Percentiles rank a stretch among this genome's conserved stretches.
Evolutionary conservation across 2,113 vertebrate genomes (phyloP).

Genomic region (Siniperca knerii): DNA sequence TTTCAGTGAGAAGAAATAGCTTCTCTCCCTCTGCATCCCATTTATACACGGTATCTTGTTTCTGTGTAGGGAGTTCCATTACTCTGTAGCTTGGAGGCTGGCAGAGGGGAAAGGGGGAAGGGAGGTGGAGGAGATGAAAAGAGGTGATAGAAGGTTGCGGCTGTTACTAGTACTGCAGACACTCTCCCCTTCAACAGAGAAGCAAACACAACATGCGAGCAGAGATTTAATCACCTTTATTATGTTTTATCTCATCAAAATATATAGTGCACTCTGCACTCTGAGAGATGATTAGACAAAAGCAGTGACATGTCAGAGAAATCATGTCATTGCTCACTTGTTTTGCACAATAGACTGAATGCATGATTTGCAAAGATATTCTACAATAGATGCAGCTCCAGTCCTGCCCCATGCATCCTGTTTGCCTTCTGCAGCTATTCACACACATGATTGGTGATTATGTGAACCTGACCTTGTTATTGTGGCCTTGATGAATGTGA

Average conservation of each 20-base stretch:
- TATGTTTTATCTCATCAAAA: conserved; percentile 66
- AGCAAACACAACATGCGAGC: conserved; percentile 61
- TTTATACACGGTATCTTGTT: conserved; percentile 82
- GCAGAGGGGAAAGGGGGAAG: conserved; percentile 42
- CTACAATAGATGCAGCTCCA: conserved; percentile 13
- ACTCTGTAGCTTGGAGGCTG: conserved; percentile 75
- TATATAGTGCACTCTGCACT: conserved; percentile 41
- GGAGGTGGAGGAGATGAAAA: conserved; percentile 72
- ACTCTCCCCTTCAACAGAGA: conserved; percentile 41
- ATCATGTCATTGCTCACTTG: conserved; percentile 39
- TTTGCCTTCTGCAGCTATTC: conserved; percentile 50
- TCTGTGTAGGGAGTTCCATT: conserved; percentile 76
- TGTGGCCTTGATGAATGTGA: conserved; percentile 56
- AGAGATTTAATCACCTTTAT: conserved; percentile 78
- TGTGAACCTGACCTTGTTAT: conserved; percentile 64
- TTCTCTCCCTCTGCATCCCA: conserved; percentile 73
- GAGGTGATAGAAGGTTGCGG: conserved; percentile 70
- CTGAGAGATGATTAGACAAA: conserved; percentile 44
- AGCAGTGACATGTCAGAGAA: conserved; percentile 41
- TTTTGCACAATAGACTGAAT: conserved; percentile 10
- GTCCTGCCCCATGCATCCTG: conserved; percentile 7
- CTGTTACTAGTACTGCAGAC: conserved; percentile 52
- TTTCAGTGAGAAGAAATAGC: conserved; percentile 78
- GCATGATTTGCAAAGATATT: conserved; percentile 7
- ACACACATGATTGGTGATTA: conserved; percentile 55